phyloP scores from a whole-genome alignment of 2,797 vertebrate genomes.

The Mallotus villosus region DNA sequence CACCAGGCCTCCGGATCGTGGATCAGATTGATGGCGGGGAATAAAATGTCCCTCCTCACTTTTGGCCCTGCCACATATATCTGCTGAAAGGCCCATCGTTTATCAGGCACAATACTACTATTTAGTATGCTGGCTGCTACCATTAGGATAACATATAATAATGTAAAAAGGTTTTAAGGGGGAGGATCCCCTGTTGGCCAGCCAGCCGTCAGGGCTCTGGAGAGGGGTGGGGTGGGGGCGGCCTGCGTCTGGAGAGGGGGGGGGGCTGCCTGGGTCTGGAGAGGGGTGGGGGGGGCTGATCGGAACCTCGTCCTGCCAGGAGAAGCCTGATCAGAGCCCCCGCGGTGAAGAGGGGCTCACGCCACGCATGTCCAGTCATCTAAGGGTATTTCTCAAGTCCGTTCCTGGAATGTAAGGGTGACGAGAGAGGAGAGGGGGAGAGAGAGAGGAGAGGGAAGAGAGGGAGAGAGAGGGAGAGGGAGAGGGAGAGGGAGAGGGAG shows the following conservation, averaged over 20 bases:
- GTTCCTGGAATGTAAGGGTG: background rate
- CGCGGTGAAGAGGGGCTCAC: background rate
- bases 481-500: background rate
- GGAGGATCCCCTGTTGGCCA: constrained; percentile 21
- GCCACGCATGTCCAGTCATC: background rate
- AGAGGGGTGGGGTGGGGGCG: too few relatives aligned
- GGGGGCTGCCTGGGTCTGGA: constrained; percentile 11
- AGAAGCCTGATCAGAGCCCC: background rate
- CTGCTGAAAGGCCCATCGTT: constrained; percentile 56
- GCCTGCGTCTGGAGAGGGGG: background rate
- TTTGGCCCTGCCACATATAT: constrained; percentile 64
- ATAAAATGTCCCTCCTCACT: constrained; percentile 66
- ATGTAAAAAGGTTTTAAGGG: constrained; percentile 50
- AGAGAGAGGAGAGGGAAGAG: background rate
- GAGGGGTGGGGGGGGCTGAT: constrained; percentile 7
- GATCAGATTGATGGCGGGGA: constrained; percentile 54
- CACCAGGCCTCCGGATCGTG: constrained; percentile 51
- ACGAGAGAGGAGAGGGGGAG: background rate
- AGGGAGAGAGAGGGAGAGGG: background rate
- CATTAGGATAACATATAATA: constrained; percentile 68
- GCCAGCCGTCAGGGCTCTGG: constrained; percentile 27
- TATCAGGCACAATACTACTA: constrained; percentile 51
- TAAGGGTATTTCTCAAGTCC: background rate
- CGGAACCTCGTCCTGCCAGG: constrained; percentile 8
- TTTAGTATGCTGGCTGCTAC: constrained; percentile 59